Base-by-base conservation (phyloP, 2,113 vertebrate species). In the Plectropomus leopardus region DNA sequence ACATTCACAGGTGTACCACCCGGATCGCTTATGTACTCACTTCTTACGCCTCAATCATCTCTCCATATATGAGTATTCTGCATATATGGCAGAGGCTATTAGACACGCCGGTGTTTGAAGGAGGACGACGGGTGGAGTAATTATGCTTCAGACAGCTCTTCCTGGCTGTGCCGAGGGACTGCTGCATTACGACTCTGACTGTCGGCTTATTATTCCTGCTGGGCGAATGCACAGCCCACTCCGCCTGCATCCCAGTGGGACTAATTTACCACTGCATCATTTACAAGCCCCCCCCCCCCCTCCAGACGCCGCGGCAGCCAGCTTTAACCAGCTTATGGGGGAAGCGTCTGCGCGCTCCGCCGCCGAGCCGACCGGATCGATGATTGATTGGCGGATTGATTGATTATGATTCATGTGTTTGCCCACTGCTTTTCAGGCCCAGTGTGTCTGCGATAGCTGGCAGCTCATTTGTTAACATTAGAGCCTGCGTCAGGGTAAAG, bases 391-490 rank as follows among this genome's bases (percentile, higher is more conserved):
- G 63, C 51, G 60, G 58, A 78, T 79, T 87, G 78, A 92, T 81
- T 89, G 84, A 82, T 87, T 92, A 87, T 89, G 89, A 79, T 89
- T 87, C 74, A 85, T 90, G 78, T 24, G 81, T 89, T 42, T 83
- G 82, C 72, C 67, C 21, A 45, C 71, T 50, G 66, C 47, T 50
- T 59, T 88, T 61, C 48, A 79, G 72, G 59, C 80, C 45, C 34
- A 11, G 24, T 34, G 44, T 80, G 83, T 86, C 70, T 55, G 32
- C 53, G 5, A 72, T 44, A 14, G 53, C 45, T 89, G 84, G 76
- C 78, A 93, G 83, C 78, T 91, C 88, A 88, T 93, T 85, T 93
- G 88, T 93, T 92, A 88, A 73, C 83, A 86, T 91, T 85, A 77
- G 57, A 57, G 66, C 13, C 71, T 2, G 32, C 21, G 34, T 76